A percentile compares a stretch with the other conserved stretches of the same genome.
Evolutionary conservation across 2,888 invertebrate species (phyloP).

Genomic region (Chaetogeoica ovagalla): DNA sequence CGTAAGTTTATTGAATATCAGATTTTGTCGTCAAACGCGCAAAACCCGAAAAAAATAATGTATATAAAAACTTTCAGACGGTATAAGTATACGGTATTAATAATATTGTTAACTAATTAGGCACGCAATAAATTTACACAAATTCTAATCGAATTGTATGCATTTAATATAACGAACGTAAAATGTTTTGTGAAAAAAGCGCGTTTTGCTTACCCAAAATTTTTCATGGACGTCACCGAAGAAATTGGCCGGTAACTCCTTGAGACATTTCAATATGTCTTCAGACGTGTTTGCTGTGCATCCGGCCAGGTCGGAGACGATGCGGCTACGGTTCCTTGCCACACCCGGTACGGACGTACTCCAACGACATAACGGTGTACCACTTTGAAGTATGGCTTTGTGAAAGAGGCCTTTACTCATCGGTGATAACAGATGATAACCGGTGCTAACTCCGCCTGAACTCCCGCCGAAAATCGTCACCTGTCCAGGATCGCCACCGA

Average conservation of each 20-base stretch:
- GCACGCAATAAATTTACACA: too few species aligned
- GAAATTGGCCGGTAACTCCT: constrained; percentile 17
- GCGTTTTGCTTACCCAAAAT: constrained; percentile 11
- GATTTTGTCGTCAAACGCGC: too few species aligned
- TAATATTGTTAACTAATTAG: too few species aligned
- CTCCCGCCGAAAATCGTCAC: constrained; percentile 55
- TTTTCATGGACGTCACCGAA: background rate
- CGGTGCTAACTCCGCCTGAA: constrained; percentile 53
- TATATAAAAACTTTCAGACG: too few species aligned
- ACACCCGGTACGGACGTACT: constrained; percentile 62
- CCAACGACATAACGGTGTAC: constrained; percentile 66
- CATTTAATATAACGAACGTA: too few species aligned
- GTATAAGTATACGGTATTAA: too few species aligned
- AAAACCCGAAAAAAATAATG: too few species aligned
- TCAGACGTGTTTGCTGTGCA: background rate
- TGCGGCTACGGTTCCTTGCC: constrained; percentile 65
- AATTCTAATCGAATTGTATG: too few species aligned
- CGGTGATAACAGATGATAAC: constrained; percentile 54
- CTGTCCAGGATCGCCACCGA: constrained; percentile 49
- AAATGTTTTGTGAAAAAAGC: too few species aligned
- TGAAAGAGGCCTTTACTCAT: constrained; percentile 21
- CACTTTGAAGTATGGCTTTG: constrained; percentile 57
- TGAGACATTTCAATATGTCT: constrained; percentile 26
- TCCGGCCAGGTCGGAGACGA: constrained; percentile 65
- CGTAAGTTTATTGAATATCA: too few species aligned